phyloP scores from a whole-genome alignment of 2,113 vertebrate genomes.

The Phylloscopus trochilus region DNA sequence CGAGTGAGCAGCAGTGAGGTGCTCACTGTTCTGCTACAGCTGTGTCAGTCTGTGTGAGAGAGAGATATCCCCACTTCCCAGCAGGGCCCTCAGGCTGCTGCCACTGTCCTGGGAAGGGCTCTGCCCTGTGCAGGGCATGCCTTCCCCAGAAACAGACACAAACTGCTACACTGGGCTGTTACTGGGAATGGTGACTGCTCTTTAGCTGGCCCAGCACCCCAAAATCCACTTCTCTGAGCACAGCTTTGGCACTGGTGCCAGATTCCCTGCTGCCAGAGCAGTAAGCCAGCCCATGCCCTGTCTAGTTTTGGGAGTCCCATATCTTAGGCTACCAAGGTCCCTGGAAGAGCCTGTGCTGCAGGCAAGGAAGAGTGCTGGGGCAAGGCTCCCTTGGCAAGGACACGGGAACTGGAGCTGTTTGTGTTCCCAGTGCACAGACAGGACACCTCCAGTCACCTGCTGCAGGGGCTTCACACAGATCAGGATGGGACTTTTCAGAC shows the following conservation, averaged over 20 bases:
- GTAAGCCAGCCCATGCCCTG: neutral
- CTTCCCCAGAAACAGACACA: neutral
- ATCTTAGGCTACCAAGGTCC: fast-evolving
- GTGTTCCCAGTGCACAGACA: neutral
- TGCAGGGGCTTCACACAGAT: neutral
- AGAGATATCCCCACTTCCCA: neutral
- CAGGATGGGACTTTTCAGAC: neutral
- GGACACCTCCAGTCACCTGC: neutral
- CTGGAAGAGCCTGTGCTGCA: neutral
- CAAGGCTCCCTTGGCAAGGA: neutral
- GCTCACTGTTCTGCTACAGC: neutral
- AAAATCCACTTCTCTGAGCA: neutral
- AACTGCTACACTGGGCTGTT: neutral
- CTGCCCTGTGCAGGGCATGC: neutral
- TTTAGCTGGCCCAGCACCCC: neutral
- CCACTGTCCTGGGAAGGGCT: neutral
- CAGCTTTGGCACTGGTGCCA: neutral
- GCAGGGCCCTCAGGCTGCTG: neutral
- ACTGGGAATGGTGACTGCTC: neutral
- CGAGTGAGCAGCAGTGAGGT: neutral
- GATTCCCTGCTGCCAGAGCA: neutral
- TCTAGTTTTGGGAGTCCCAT: fast-evolving
- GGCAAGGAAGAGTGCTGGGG: neutral
- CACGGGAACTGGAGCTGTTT: fast-evolving
- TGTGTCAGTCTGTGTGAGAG: neutral